phyloP scores from a whole-genome alignment of 92 coral and sea anemone genomes.

The Pocillopora meandrina region DNA sequence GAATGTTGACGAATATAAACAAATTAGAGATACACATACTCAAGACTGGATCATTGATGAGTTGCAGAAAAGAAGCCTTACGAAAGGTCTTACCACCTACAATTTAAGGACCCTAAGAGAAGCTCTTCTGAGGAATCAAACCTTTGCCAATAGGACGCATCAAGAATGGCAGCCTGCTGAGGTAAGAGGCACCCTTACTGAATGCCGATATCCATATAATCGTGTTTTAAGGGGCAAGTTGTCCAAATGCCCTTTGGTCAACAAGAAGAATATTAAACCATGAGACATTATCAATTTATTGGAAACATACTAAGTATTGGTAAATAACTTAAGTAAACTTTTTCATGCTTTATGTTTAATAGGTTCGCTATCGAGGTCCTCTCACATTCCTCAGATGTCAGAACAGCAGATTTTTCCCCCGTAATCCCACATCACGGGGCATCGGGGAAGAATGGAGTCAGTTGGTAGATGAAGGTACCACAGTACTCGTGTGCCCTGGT shows the following conservation, averaged over 20 bases:
- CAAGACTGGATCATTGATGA: constrained; percentile 33
- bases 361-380: constrained; percentile 55
- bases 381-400: constrained; percentile 51
- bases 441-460: constrained; percentile 60
- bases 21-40: neutral
- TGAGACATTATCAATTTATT: neutral
- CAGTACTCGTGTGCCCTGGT: constrained; percentile 65
- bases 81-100: neutral
- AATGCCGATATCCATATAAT: too few species aligned
- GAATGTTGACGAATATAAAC: constrained; percentile 42
- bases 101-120: constrained; percentile 20
- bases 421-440: constrained; percentile 8
- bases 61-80: constrained; percentile 13
- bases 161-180: constrained; percentile 39
- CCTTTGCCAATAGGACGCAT: constrained; percentile 22
- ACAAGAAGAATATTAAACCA: too few species aligned
- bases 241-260: too few species aligned
- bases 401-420: constrained; percentile 32
- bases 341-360: neutral
- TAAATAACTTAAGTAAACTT: neutral
- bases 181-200: constrained; percentile 7
- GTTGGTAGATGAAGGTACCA: constrained; percentile 58
- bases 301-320: too few species aligned
- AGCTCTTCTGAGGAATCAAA: constrained; percentile 25
- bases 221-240: too few species aligned